Percentiles rank a stretch among this genome's conserved stretches.
Conservation (phyloP, 2,888 invertebrate species). For the Leptopilina drosophilae region DNA sequence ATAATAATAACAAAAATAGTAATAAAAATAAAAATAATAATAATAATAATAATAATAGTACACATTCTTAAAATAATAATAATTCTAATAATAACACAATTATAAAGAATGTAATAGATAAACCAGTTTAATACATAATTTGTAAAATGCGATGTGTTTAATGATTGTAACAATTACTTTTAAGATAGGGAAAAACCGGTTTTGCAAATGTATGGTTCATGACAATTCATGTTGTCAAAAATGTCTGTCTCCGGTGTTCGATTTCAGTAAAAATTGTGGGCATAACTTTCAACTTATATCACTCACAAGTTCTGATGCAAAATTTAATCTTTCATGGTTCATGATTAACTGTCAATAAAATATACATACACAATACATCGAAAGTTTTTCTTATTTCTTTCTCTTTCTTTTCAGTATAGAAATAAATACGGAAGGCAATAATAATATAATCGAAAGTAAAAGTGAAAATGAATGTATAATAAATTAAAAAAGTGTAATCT, state of each 20-base stretch:
- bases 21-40: too few species aligned
- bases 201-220: neutral
- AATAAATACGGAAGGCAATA: too few species aligned
- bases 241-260: neutral
- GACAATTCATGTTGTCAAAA: constrained; percentile 11
- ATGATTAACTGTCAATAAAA: neutral
- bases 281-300: constrained; percentile 6
- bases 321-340: constrained; percentile 3
- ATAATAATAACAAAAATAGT: too few species aligned
- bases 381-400: neutral
- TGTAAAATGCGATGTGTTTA: neutral
- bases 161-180: constrained; percentile 1
- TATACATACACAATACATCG: neutral
- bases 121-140: neutral
- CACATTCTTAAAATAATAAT: too few species aligned
- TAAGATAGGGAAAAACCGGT: neutral
- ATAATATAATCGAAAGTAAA: too few species aligned
- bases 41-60: too few species aligned
- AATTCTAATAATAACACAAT: too few species aligned
- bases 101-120: neutral
- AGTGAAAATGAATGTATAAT: too few species aligned
- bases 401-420: too few species aligned
- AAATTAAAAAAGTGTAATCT: too few species aligned
- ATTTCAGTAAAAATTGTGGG: constrained; percentile 5
- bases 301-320: neutral